phyloP scores from a whole-genome alignment of 2,113 vertebrate genomes.

The Hemiprocne comata region DNA sequence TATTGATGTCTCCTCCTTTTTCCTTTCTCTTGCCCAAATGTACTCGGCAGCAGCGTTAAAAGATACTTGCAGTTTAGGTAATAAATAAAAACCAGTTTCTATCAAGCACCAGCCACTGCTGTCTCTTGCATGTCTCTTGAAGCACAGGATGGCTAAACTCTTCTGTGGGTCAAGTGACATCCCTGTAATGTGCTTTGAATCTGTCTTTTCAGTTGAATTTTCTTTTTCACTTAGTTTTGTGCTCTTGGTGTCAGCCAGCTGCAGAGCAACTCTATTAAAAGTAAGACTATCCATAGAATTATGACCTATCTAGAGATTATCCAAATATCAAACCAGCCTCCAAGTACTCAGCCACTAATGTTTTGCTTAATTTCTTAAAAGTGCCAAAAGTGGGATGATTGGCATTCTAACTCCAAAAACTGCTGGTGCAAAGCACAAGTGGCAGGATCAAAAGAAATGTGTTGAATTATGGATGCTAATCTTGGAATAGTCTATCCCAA shows the following conservation, averaged over 20 bases:
- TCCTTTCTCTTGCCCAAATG: background rate
- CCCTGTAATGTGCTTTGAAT: rapidly evolving
- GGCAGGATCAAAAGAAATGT: background rate
- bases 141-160: background rate
- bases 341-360: background rate
- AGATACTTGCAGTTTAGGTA: background rate
- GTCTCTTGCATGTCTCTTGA: background rate
- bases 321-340: background rate
- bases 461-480: background rate
- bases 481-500: background rate
- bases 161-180: background rate
- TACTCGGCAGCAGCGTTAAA: background rate
- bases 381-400: background rate
- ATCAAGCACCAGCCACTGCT: background rate
- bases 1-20: background rate
- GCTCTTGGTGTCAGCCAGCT: background rate
- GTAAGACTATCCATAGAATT: background rate
- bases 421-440: background rate
- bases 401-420: background rate
- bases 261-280: background rate
- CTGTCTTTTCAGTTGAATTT: background rate
- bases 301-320: background rate
- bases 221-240: background rate
- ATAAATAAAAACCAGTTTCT: background rate
- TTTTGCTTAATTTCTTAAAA: background rate